phyloP scores from a whole-genome alignment of 2,888 invertebrate genomes.

The Eulithis prunata region DNA sequence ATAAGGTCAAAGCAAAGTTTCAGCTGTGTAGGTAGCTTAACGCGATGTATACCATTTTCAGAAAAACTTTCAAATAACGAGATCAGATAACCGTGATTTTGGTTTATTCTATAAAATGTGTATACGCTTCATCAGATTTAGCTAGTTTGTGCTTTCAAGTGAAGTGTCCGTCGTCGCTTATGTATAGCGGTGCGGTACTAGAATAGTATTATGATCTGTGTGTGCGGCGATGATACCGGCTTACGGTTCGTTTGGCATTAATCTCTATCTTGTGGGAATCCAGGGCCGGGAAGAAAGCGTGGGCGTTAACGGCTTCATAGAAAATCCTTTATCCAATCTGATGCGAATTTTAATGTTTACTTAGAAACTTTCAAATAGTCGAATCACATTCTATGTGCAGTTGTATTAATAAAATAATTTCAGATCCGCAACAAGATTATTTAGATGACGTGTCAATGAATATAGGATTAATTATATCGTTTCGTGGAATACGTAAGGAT shows the following conservation, averaged over 20 bases:
- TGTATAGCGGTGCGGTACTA: slow-evolving; percentile 16
- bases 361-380: slow-evolving; percentile 32
- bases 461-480: slow-evolving; percentile 29
- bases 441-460: not conserved
- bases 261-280: slow-evolving; percentile 57
- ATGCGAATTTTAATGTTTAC: slow-evolving; percentile 47
- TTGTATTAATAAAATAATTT: slow-evolving; percentile 7
- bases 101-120: slow-evolving; percentile 33
- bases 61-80: slow-evolving; percentile 6
- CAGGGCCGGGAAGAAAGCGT: slow-evolving; percentile 47
- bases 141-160: slow-evolving; percentile 32
- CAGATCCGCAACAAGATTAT: not conserved
- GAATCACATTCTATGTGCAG: slow-evolving; percentile 22
- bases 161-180: slow-evolving; percentile 22
- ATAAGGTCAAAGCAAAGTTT: slow-evolving; percentile 19
- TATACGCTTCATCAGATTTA: slow-evolving; percentile 26
- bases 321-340: slow-evolving; percentile 47
- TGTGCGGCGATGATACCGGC: slow-evolving; percentile 30
- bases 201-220: too few relatives aligned
- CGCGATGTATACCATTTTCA: not conserved
- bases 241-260: slow-evolving; percentile 56
- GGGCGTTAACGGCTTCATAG: slow-evolving; percentile 57
- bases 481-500: slow-evolving; percentile 17
- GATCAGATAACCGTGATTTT: slow-evolving; percentile 24
- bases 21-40: slow-evolving; percentile 6